phyloP scores from a whole-genome alignment of 2,113 vertebrate species.

The Phylloscopus trochilus region DNA sequence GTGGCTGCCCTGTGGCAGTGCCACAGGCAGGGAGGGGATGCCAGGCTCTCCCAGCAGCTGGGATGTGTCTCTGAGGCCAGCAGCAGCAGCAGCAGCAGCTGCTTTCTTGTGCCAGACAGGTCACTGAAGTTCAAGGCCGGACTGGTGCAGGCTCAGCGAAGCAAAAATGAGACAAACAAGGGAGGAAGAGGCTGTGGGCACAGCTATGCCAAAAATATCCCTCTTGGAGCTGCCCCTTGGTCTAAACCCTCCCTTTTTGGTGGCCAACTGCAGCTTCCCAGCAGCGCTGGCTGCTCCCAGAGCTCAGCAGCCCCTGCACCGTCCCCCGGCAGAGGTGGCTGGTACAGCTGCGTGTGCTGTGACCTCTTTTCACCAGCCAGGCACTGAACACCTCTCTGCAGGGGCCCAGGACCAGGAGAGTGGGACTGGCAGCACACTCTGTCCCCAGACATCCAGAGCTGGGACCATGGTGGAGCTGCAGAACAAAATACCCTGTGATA shows the following conservation, averaged over 20 bases:
- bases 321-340: neutral
- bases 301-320: neutral
- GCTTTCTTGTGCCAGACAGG: neutral
- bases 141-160: accelerated
- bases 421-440: neutral
- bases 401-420: neutral
- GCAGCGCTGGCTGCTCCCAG: accelerated
- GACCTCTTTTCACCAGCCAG: neutral
- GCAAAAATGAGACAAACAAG: neutral
- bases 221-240: neutral
- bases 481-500: neutral
- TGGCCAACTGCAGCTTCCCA: neutral
- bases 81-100: neutral
- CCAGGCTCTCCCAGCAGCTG: neutral
- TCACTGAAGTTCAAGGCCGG: accelerated
- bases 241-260: neutral
- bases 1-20: neutral
- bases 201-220: neutral
- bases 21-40: neutral
- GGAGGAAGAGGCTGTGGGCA: neutral
- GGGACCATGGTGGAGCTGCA: neutral
- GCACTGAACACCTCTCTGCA: neutral
- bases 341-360: neutral
- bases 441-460: neutral
- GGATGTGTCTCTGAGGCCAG: neutral